phyloP scores from a whole-genome alignment of 2,797 vertebrate species.

The Pseudocheirus occidentalis region DNA sequence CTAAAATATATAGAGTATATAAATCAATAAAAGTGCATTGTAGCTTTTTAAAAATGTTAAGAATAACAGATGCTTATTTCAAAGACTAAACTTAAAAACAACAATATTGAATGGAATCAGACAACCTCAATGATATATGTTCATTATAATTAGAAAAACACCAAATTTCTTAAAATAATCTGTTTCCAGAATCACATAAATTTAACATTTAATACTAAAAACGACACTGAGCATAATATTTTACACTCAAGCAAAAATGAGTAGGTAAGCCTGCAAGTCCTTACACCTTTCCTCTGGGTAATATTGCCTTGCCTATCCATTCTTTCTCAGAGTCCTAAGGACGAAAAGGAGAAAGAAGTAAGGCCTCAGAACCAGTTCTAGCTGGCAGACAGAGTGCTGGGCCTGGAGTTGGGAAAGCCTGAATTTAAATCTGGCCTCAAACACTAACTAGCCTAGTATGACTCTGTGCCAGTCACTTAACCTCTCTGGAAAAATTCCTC shows the following conservation, averaged over 20 bases:
- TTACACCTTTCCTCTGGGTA: background rate
- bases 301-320: background rate
- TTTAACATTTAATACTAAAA: background rate
- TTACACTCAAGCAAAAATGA: background rate
- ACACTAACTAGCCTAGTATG: background rate
- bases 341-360: conserved; percentile 40
- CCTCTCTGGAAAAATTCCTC: background rate
- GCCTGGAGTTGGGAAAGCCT: background rate
- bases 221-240: background rate
- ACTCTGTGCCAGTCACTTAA: background rate
- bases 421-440: background rate
- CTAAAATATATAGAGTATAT: conserved; percentile 81
- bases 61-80: conserved; percentile 15
- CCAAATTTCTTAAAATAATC: background rate
- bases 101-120: conserved; percentile 29
- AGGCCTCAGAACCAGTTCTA: background rate
- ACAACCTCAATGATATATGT: background rate
- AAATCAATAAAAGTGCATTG: background rate
- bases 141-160: background rate
- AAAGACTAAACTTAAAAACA: conserved; percentile 17
- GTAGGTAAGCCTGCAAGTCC: too few relatives aligned
- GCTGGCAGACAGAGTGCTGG: background rate
- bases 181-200: background rate
- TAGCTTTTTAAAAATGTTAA: background rate
- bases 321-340: background rate